phyloP scores from a whole-genome alignment of 2,888 invertebrate species.

The Embidobia sp. region DNA sequence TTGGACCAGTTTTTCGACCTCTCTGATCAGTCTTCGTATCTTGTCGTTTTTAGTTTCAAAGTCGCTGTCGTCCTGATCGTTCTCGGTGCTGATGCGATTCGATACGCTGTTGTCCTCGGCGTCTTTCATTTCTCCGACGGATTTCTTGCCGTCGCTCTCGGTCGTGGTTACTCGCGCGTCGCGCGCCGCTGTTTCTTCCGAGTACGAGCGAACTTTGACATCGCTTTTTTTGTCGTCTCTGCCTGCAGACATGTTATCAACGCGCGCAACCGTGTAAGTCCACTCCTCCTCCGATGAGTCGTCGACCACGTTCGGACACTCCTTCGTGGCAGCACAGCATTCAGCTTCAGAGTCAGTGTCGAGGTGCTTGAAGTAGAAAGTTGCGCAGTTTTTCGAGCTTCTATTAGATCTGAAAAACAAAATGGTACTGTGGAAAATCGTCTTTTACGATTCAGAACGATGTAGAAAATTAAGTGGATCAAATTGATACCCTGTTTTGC shows the following conservation, averaged over 20 bases:
- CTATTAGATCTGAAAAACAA: conserved; percentile 84
- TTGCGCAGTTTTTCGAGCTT: conserved; percentile 91
- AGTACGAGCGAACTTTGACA: conserved; percentile 74
- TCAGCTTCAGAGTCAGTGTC: conserved; percentile 93
- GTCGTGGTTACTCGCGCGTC: conserved; percentile 49
- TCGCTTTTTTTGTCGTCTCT: conserved; percentile 70
- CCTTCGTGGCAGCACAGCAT: conserved; percentile 68
- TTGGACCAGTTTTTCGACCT: conserved; percentile 90
- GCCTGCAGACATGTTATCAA: conserved; percentile 59
- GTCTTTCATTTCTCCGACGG: conserved; percentile 19
- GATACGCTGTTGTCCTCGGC: conserved; percentile 63
- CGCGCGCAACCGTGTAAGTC: conserved; percentile 83
- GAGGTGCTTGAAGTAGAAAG: conserved; percentile 92
- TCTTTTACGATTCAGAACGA: conserved; percentile 5
- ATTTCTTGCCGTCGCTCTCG: conserved; percentile 51
- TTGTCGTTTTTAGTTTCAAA: conserved; percentile 83
- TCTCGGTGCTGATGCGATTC: conserved; percentile 59
- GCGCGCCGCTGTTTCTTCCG: conserved; percentile 69
- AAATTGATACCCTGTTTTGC: too few species aligned
- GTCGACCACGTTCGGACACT: conserved; percentile 80
- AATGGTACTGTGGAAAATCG: conserved; percentile 23
- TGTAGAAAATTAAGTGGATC: too few species aligned
- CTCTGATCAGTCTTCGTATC: conserved; percentile 89
- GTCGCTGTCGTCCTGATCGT: conserved; percentile 80
- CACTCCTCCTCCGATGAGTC: conserved; percentile 87